Evolutionary conservation across 2,113 vertebrate genomes (phyloP).

Genomic region (western clawed frog (Xenopus tropicalis)): DNA sequence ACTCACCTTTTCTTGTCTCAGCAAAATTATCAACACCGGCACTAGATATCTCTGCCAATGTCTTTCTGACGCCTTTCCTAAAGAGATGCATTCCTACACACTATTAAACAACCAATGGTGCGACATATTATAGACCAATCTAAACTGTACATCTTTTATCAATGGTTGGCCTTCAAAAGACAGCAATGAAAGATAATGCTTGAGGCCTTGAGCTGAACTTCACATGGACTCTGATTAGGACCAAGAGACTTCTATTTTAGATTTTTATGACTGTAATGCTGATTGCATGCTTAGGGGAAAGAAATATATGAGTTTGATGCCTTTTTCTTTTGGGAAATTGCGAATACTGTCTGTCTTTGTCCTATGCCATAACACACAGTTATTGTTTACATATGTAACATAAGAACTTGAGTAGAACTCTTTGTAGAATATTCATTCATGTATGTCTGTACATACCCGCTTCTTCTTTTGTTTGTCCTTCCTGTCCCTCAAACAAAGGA

Average conservation of each 20-base stretch:
- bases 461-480: not conserved
- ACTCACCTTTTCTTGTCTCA: constrained; percentile 7
- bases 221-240: constrained; percentile 11
- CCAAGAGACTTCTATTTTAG: constrained; percentile 17
- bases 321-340: constrained; percentile 19
- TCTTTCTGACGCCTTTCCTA: constrained; percentile 1
- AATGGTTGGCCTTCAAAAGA: constrained; percentile 7
- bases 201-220: not conserved
- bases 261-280: constrained; percentile 35
- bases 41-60: constrained; percentile 1
- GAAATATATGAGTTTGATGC: constrained; percentile 31
- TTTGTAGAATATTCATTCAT: constrained; percentile 4
- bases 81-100: not conserved
- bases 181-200: not conserved
- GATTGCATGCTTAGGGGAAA: constrained; percentile 40
- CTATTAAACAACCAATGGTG: constrained; percentile 2
- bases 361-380: constrained; percentile 26
- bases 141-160: constrained; percentile 21
- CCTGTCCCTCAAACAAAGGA: not conserved
- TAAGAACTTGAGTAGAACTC: constrained; percentile 24
- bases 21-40: constrained; percentile 10
- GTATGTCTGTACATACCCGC: not conserved
- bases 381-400: constrained; percentile 38
- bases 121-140: not conserved
- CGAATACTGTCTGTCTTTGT: constrained; percentile 41